Percentiles rank a stretch among this genome's conserved stretches.
Evolutionary conservation across 2,113 vertebrate species (phyloP).

Genomic region (Podarcis cretensis): DNA sequence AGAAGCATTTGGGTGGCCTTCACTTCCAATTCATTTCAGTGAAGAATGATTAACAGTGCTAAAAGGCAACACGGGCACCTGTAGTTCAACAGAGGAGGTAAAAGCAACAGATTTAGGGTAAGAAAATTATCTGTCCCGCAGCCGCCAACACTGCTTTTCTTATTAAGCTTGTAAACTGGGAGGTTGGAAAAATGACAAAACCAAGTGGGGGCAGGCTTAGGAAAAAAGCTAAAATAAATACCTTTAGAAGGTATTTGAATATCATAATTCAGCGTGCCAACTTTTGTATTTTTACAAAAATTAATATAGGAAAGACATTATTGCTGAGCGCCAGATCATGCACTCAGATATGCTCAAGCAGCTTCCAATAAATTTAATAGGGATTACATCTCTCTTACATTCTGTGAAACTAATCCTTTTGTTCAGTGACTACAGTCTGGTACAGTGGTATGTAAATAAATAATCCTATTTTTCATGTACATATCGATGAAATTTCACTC

Average conservation of each 20-base stretch:
- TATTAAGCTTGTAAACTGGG: neutral
- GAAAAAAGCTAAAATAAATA: slow-evolving; percentile 3
- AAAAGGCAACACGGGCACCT: neutral
- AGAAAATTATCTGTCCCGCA: neutral
- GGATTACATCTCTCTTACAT: neutral
- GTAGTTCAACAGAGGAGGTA: neutral
- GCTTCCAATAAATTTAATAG: neutral
- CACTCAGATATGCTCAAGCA: neutral
- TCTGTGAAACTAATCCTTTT: neutral
- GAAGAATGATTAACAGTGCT: neutral
- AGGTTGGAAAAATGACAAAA: neutral
- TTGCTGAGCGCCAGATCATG: neutral
- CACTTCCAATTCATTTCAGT: neutral
- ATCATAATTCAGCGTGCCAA: neutral
- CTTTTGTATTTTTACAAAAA: neutral
- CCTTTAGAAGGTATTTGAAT: neutral
- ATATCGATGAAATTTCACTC: neutral
- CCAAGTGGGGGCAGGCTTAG: neutral
- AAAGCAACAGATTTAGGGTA: neutral
- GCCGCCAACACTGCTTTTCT: neutral
- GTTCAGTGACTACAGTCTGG: neutral
- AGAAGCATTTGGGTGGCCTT: neutral
- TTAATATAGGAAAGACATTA: neutral
- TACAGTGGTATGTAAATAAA: neutral
- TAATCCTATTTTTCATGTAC: neutral